A percentile compares a stretch with the other conserved stretches of the same genome.
Evolutionary conservation across 2,797 vertebrate species (phyloP).

Genomic region (Pseudomugil tenellus): DNA sequence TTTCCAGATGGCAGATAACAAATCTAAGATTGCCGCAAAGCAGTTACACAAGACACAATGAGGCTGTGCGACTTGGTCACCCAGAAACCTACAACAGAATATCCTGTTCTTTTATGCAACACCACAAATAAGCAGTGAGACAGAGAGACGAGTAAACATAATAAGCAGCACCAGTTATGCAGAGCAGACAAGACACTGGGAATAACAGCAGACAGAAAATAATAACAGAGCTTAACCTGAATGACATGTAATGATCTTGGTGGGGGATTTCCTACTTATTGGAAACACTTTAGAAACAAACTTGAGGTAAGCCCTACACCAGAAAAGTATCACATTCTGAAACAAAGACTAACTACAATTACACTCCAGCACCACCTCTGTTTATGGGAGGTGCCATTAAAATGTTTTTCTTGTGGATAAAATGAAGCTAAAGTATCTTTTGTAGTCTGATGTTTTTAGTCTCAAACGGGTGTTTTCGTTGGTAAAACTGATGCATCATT

Average conservation of each 20-base stretch:
- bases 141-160: slow-evolving; percentile 35
- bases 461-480: too few relatives aligned
- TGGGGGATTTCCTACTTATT: slow-evolving; percentile 31
- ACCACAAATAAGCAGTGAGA: slow-evolving; percentile 50
- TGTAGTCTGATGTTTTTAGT: not conserved
- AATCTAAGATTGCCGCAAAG: slow-evolving; percentile 35
- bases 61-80: slow-evolving; percentile 40
- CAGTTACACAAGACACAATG: slow-evolving; percentile 33
- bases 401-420: too few relatives aligned
- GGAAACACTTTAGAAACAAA: slow-evolving; percentile 31
- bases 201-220: slow-evolving; percentile 50
- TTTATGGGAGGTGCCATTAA: not conserved
- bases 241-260: slow-evolving; percentile 15
- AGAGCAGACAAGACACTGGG: slow-evolving; percentile 47
- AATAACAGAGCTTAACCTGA: slow-evolving; percentile 44
- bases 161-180: slow-evolving; percentile 27
- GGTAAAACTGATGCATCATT: too few relatives aligned
- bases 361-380: not conserved
- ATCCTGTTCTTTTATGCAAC: slow-evolving; percentile 41
- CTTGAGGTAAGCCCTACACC: not conserved
- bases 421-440: not conserved
- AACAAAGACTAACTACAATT: not conserved
- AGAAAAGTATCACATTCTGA: not conserved
- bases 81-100: slow-evolving; percentile 27
- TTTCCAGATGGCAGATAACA: slow-evolving; percentile 38